Evolutionary conservation across 2,797 vertebrate species (phyloP), one percentile per base, ranked within the genome.

Genomic region (Trachurus trachurus): DNA sequence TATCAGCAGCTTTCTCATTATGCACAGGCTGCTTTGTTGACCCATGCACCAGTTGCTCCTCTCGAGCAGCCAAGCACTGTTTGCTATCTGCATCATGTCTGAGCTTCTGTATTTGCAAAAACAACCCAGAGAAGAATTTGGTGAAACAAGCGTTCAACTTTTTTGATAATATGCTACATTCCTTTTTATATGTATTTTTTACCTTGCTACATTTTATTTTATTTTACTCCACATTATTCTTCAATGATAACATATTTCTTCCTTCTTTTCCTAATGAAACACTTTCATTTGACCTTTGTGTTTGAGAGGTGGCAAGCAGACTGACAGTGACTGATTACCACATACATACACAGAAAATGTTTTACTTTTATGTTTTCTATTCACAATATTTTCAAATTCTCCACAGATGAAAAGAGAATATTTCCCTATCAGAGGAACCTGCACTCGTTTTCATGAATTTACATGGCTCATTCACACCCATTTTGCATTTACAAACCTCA

Each of bases 341-440:
- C 21, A 26, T 3, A 34, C 21, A 26, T 3, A 26, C 26, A 26
- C 6, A 58, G 2, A 22, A 15, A 37, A 47, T 15, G 9, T 3
- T 22, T 56, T 40, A 19, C 45, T 44, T 60, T 34, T 37, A 21
- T 61, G 22, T 50, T 31, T 59, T 56, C 9, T 49, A 1, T 34
- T 21, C 3, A 31, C 4, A 42, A 47, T 17, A 49, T 4, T 47
- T 57, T 45, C 15, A 66, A 57, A 66, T 19, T 61, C 13, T 50
- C 16, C n/a, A 44, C 6, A 0, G 15, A 39, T 15, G 15, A 53
- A 66, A n/a, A 61, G 11, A 68, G 47, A 3, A 13, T 11, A 22
- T 60, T 69, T 58, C 17, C 2, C 31, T 65, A 60, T 76, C 72
- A 57, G 34, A 52, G 16, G 63, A 45, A 60, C 58, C 47, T 29